A percentile compares a stretch with the other conserved stretches of the same genome.
Evolutionary conservation across 2,113 vertebrate genomes (phyloP).

Genomic region (Chionis minor): DNA sequence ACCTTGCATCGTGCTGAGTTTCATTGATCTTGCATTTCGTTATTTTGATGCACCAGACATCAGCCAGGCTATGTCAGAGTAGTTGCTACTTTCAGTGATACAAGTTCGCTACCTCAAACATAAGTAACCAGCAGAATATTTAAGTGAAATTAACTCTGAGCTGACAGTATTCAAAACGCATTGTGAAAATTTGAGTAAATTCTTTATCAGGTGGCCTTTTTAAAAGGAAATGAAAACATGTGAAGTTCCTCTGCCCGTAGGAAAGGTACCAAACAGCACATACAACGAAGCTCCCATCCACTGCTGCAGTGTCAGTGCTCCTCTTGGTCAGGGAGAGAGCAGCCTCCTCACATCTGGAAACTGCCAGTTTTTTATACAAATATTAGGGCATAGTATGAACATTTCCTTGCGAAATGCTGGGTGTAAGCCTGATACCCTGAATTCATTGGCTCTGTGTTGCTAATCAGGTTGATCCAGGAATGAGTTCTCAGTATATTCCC

Average conservation of each 20-base stretch:
- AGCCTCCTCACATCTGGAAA: not conserved
- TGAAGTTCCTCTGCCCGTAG: not conserved
- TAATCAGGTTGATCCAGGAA: not conserved
- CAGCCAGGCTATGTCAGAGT: not conserved
- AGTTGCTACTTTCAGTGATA: not conserved
- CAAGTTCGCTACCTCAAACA: not conserved
- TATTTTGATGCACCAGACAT: not conserved
- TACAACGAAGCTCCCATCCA: not conserved
- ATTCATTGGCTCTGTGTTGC: not conserved
- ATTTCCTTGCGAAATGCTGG: not conserved
- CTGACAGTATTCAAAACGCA: not conserved
- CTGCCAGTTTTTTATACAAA: not conserved
- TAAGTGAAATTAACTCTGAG: not conserved
- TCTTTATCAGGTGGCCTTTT: not conserved
- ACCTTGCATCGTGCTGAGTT: not conserved
- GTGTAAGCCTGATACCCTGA: rapidly evolving
- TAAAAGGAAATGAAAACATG: not conserved
- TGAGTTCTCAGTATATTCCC: not conserved
- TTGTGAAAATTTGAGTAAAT: not conserved
- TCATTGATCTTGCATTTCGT: not conserved
- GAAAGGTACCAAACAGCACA: not conserved
- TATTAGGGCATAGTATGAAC: not conserved
- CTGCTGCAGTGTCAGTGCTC: not conserved
- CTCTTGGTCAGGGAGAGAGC: not conserved
- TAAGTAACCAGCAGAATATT: not conserved